Conservation (phyloP, 2,888 invertebrate genomes). For the Lepidonotus clava region DNA sequence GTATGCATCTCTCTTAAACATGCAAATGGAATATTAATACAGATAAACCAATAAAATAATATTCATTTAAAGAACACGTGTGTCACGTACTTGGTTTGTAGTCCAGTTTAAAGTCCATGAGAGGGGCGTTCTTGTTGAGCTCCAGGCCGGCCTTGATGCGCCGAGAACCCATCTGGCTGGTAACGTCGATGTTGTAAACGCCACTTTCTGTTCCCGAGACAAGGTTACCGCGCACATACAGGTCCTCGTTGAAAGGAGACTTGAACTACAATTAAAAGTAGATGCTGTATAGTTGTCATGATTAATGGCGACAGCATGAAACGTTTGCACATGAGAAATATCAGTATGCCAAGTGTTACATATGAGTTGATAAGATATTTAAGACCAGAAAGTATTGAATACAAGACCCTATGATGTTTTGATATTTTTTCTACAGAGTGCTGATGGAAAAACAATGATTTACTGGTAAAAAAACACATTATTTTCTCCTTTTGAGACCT, state of each 20-base stretch:
- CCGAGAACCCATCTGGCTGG: constrained; percentile 54
- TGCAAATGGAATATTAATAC: neutral
- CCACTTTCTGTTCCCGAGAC: constrained; percentile 65
- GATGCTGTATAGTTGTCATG: too few species aligned
- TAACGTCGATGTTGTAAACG: constrained; percentile 69
- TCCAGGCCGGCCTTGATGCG: constrained; percentile 38
- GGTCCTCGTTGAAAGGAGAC: constrained; percentile 3
- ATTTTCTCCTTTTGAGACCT: too few species aligned
- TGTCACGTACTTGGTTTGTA: neutral
- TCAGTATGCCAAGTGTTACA: too few species aligned
- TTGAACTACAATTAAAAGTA: too few species aligned
- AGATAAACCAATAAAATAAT: neutral
- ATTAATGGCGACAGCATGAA: too few species aligned
- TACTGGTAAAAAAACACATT: too few species aligned
- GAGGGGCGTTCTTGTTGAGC: constrained; percentile 33
- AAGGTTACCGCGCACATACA: neutral
- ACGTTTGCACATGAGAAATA: too few species aligned
- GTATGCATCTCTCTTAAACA: neutral
- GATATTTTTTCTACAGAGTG: too few species aligned
- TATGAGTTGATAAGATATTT: too few species aligned
- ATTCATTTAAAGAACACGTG: neutral
- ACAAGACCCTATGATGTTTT: too few species aligned
- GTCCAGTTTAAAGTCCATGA: constrained; percentile 32
- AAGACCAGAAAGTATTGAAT: too few species aligned
- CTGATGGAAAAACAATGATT: too few species aligned